Conservation (phyloP, 2,113 vertebrate genomes). For the Syrrhaptes paradoxus region DNA sequence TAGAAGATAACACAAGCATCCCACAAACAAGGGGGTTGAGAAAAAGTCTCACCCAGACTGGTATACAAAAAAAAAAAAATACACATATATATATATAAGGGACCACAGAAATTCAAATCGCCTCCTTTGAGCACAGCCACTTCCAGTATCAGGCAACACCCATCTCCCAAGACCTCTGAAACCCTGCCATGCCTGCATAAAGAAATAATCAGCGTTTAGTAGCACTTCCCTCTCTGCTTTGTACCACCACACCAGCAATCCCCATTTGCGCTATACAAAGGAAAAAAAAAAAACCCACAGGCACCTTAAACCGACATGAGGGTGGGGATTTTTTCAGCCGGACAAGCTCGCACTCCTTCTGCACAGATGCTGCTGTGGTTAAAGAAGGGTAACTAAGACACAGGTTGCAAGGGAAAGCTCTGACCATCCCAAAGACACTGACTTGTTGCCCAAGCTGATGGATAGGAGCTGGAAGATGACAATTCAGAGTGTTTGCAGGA, state of each 20-base stretch:
- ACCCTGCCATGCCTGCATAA: not conserved
- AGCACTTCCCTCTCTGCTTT: not conserved
- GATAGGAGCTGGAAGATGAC: not conserved
- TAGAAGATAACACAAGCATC: not conserved
- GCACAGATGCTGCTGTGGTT: not conserved
- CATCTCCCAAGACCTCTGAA: not conserved
- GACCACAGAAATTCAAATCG: not conserved
- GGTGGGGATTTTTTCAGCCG: not conserved
- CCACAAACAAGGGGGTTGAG: not conserved
- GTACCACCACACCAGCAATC: not conserved
- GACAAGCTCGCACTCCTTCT: not conserved
- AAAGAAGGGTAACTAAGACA: not conserved
- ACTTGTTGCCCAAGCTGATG: accelerated
- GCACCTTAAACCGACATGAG: not conserved
- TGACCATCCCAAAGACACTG: accelerated
- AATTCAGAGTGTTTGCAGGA: not conserved
- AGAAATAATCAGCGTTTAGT: not conserved
- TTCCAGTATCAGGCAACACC: not conserved
- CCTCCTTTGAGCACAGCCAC: not conserved
- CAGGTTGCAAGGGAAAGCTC: not conserved
- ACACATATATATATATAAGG: not conserved
- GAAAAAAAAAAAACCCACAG: not conserved
- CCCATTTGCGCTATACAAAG: not conserved
- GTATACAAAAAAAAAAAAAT: not conserved
- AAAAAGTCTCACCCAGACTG: not conserved